Conservation (phyloP, 2,113 vertebrate genomes). For the Osmerus eperlanus region DNA sequence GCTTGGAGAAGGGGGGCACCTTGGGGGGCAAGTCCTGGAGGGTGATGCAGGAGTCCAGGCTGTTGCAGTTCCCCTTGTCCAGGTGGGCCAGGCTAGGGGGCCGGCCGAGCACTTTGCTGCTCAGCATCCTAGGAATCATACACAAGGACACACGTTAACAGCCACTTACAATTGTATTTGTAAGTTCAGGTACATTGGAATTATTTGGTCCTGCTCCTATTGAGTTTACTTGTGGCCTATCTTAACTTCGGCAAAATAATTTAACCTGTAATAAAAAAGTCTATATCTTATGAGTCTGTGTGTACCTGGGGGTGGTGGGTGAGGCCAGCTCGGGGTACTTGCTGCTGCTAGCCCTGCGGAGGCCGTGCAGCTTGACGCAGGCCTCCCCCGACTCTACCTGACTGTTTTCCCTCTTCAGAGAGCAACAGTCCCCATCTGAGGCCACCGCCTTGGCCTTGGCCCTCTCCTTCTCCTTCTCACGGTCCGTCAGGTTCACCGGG, state of each 20-base stretch:
- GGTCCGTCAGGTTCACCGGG: conserved; percentile 92
- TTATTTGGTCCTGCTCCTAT: neutral
- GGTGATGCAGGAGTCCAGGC: conserved; percentile 84
- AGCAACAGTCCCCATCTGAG: conserved; percentile 77
- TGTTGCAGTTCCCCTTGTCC: conserved; percentile 96
- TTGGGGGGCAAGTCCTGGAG: conserved; percentile 77
- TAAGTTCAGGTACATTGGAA: neutral
- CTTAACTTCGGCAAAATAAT: too few relatives aligned
- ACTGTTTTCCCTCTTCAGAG: conserved; percentile 57
- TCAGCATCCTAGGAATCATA: conserved; percentile 71
- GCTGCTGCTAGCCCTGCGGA: conserved; percentile 73
- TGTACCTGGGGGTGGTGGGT: conserved; percentile 88
- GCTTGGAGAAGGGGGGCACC: conserved; percentile 78
- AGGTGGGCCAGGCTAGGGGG: conserved; percentile 86
- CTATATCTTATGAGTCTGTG: neutral
- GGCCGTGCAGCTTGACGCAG: conserved; percentile 77
- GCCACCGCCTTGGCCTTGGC: conserved; percentile 93
- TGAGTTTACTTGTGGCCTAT: neutral
- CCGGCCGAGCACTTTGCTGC: conserved; percentile 84
- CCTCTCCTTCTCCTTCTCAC: conserved; percentile 90
- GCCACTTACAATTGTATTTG: neutral
- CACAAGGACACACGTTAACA: neutral
- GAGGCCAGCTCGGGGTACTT: conserved; percentile 85
- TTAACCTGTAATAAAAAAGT: neutral
- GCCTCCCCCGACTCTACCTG: conserved; percentile 77